Evolutionary conservation across 1,140 invertebrate genomes (phyloP), one percentile per base, ranked within the genome.

Genomic region (Cydia amplana): DNA sequence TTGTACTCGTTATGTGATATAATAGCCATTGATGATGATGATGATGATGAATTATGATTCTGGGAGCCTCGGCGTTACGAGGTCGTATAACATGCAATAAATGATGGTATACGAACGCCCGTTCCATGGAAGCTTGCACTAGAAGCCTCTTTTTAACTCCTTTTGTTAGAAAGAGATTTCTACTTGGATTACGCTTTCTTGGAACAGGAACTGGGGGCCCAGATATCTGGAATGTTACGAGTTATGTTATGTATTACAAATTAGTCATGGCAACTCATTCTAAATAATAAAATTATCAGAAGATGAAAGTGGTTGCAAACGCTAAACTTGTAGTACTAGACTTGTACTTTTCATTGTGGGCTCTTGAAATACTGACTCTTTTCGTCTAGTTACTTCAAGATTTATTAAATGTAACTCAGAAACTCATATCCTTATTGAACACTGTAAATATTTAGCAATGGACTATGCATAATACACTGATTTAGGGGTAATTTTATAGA

Each of bases 1-100:
- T 67, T 67, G 65, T 70, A 70, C 32, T 70, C 32, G 65, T 70
- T 36, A 67, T 67, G 65, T 70, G 65, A 70, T 70, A 70, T 70
- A 40, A 40, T 70, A 43, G 65, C 65, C 65, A 70, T 70, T 70
- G 28, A 70, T 70, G 32, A 18, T 18, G 40, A 4, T 28, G 28
- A n/a, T 14, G 63, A 25, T 64, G 63, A 25, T 64, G 63, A 64
- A 12, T 14, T 46, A 46, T 60, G 7, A 60, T 60, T 60, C 20
- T 60, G 55, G n/a, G 16, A 51, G 32, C 36, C 65, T 40, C 32
- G 14, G 43, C 16, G 65, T 1, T 43, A 32, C 23, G 32, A 36
- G 65, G 65, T 0, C 0, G 4, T 67, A 16, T 70, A 43, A 36
- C 65, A 40, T 70, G 28, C n/a, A 70, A 70, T 36, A 43, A 46